Evolutionary conservation across 1,140 invertebrate species (phyloP), one percentile per base, ranked within the genome.

Genomic region (Ceratoteleas bidentatus): DNA sequence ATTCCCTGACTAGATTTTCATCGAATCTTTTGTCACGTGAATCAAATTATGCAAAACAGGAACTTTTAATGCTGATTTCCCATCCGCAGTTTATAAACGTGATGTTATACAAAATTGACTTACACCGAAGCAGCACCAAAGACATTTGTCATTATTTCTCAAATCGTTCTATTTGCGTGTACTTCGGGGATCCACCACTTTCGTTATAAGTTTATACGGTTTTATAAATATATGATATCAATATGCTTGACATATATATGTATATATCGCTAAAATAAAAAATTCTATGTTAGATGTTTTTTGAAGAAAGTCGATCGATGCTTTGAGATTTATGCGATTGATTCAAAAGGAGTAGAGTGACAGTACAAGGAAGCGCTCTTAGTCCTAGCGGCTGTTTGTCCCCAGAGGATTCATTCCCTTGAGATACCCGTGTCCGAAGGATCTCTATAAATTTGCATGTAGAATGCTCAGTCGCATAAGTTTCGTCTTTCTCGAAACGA

Each of bases 381-480:
- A 91, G 90, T 89, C 87, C 88, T 88, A 87, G 88, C 87, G 87
- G 86, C 85, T 87, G 84, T 81, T 82, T 81, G 73, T 90, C 90
- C 87, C 89, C 45, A 9, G 90, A 88, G 88, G 81, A 87, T 88
- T 89, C 85, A 85, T 88, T 86, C 87, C 88, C 88, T 85, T 70
- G 76, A 81, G 80, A 78, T 66, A 68, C 62, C 81, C 80, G 80
- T 90, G 90, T 91, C 90, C 90, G 87, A 91, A 90, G 89, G 89
- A 91, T 91, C 88, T 91, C 90, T 91, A 91, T 91, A 91, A 91
- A 91, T 91, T 91, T 91, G 89, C 90, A 91, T 91, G 89, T 91
- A 91, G 90, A 91, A 90, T 91, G 89, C 87, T 85, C 82, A 81
- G 74, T 74, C 81, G 77, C 84, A 83, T 85, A 88, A 86, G 85